Base-by-base conservation (phyloP, 2,797 vertebrate species). In the Brotula barbata region DNA sequence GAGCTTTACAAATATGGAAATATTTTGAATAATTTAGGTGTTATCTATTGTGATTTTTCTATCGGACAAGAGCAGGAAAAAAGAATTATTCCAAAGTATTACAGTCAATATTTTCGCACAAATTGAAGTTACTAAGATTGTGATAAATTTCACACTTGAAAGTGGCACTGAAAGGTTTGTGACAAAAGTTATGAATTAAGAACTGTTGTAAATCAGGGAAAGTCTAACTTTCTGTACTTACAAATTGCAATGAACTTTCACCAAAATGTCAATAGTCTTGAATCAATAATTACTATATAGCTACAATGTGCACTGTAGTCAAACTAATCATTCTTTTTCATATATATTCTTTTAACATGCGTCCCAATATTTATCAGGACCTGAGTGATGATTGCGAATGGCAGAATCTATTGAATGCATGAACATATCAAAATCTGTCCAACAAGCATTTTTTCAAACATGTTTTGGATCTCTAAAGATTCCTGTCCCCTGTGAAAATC, bases 331-430 rank as follows among this genome's bases (percentile, higher is more conserved):
- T 64, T 58, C 49, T 76, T 71, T 81, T 71, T 46, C 60, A 71
- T 75, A 17, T 82, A 82, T 76, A 40, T 73, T 82, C 73, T 77
- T 88, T 82, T 82, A 83, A 89, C 87, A 90, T 86, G 90, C 86
- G 42, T 73, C 58, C 73, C 71, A 87, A 88, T 75, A 83, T 86
- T 85, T 88, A 68, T 86, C 78, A 86, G 82, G 78, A 89, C 87
- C 78, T 86, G 74, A 89, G 81, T 87, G 87, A 81, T 79, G 74
- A 80, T 77, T 83, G 90, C 91, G 94, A 96, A 97, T 95, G 94
- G 93, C 94, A 96, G 94, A 94, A 95, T 96, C 95, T 96, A 94
- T 95, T 95, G 82, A 90, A 90, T 59, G 82, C 81, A 85, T 67
- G 73, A 60, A 74, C 43, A 72, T 53, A 61, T 65, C 70, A 48